Evolutionary conservation across 2,113 vertebrate genomes (phyloP).

Genomic region (Fulmarus glacialis): DNA sequence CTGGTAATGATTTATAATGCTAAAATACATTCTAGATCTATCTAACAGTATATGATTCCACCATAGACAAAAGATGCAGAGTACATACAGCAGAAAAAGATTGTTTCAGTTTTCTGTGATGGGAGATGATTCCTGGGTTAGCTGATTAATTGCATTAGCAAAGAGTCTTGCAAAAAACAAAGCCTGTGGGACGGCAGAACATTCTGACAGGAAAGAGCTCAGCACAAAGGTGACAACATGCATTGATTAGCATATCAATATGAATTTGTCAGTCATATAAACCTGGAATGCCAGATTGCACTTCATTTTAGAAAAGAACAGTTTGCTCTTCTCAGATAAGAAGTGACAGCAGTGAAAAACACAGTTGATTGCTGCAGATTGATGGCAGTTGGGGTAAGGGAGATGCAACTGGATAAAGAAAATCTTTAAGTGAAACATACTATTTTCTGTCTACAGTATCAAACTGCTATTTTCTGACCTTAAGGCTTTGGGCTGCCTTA

Average conservation of each 20-base stretch:
- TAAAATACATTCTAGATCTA: not conserved
- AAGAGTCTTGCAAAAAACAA: not conserved
- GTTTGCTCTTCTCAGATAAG: conserved; percentile 5
- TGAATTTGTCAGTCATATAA: conserved; percentile 29
- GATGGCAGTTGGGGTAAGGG: not conserved
- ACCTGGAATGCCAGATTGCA: not conserved
- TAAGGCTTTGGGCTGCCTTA: not conserved
- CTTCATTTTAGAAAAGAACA: not conserved
- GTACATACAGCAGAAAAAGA: not conserved
- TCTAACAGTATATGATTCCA: not conserved
- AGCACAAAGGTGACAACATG: not conserved
- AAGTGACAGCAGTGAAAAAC: conserved; percentile 20
- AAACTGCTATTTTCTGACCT: not conserved
- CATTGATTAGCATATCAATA: conserved; percentile 39
- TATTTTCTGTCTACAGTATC: not conserved
- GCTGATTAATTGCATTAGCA: not conserved
- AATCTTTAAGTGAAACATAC: not conserved
- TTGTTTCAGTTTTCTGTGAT: not conserved
- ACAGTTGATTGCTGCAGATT: not conserved
- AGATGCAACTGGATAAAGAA: not conserved
- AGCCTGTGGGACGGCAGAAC: not conserved
- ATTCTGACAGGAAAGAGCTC: not conserved
- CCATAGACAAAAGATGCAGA: not conserved
- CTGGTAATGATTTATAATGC: not conserved
- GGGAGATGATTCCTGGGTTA: not conserved